phyloP scores from a whole-genome alignment of 2,797 vertebrate species.

The Hypotaenidia philippensis region DNA sequence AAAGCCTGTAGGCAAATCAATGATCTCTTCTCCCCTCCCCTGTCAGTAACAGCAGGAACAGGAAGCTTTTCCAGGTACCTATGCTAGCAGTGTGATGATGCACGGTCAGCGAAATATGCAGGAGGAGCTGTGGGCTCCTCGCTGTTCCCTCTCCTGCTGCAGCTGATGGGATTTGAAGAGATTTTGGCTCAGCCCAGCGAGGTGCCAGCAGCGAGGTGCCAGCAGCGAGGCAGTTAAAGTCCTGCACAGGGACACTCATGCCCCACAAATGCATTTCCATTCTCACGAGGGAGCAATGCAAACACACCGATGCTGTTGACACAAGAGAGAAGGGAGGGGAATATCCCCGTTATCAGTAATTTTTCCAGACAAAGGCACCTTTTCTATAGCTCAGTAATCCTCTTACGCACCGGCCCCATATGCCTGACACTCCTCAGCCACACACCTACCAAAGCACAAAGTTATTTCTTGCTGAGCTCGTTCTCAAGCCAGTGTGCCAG shows the following conservation, averaged over 20 bases:
- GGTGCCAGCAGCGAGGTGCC: neutral
- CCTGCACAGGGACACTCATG: neutral
- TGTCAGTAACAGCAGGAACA: too few species aligned
- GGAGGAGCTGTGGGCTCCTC: neutral
- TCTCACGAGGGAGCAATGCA: neutral
- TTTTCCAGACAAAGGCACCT: slow-evolving; percentile 32
- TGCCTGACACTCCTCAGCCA: neutral
- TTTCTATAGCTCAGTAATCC: neutral
- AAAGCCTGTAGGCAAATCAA: neutral
- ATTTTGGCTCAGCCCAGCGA: neutral
- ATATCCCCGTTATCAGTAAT: neutral
- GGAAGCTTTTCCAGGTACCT: neutral
- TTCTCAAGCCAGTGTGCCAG: neutral
- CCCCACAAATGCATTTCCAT: rapidly evolving
- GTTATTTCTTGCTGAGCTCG: slow-evolving; percentile 14
- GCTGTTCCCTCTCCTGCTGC: neutral
- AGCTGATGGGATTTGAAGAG: neutral
- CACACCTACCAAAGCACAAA: neutral
- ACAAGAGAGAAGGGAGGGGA: neutral
- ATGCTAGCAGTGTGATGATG: rapidly evolving
- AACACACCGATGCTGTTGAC: neutral
- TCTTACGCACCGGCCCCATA: neutral
- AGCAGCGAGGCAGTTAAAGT: neutral
- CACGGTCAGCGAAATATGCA: rapidly evolving
- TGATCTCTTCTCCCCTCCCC: neutral